Percentiles rank a stretch among this genome's conserved stretches.
Evolutionary conservation across 1,140 invertebrate species (phyloP).

Genomic region (Coboldia fuscipes): DNA sequence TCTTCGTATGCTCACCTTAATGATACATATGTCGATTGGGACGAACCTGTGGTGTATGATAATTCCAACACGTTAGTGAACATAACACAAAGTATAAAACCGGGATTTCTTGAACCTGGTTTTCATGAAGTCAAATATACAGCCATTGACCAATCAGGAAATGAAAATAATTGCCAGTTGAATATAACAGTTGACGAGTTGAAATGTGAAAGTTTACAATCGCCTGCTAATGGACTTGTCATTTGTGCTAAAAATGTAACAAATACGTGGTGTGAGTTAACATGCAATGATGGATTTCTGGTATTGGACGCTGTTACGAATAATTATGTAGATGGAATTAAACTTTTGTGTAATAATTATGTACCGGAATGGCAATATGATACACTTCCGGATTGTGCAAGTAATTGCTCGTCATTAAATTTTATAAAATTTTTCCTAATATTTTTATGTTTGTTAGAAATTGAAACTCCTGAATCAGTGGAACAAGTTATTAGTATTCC

Average conservation of each 20-base stretch:
- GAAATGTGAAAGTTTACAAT: constrained; percentile 28
- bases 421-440: constrained; percentile 1
- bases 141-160: constrained; percentile 33
- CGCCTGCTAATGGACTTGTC: constrained; percentile 29
- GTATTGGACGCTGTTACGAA: constrained; percentile 19
- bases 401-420: constrained; percentile 14
- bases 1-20: not conserved
- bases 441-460: constrained; percentile 2
- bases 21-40: constrained; percentile 29
- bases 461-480: constrained; percentile 2
- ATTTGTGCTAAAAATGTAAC: constrained; percentile 26
- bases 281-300: constrained; percentile 36
- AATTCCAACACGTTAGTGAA: constrained; percentile 28
- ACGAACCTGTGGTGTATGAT: constrained; percentile 43
- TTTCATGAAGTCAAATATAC: constrained; percentile 26
- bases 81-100: not conserved
- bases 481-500: constrained; percentile 4
- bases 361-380: constrained; percentile 14
- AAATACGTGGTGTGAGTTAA: constrained; percentile 28
- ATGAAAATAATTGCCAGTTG: constrained; percentile 33
- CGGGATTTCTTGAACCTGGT: not conserved
- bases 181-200: constrained; percentile 42
- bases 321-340: constrained; percentile 7
- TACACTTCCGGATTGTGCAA: constrained; percentile 32
- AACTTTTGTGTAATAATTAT: constrained; percentile 13